Percentiles rank a stretch among this genome's conserved stretches.
Evolutionary conservation across 2,888 invertebrate species (phyloP).

Genomic region (Sarcophaga subvicina): DNA sequence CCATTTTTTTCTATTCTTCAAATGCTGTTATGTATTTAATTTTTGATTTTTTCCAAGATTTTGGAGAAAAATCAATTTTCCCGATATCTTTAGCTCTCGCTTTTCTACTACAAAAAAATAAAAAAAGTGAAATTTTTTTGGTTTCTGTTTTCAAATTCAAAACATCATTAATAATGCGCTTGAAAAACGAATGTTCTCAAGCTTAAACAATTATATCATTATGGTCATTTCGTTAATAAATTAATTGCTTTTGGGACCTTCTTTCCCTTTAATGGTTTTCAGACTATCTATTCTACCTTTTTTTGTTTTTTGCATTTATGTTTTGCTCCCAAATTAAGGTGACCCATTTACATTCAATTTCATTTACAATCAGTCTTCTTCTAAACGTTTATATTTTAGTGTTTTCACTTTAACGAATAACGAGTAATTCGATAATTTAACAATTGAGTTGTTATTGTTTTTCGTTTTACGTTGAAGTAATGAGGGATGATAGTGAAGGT

Average conservation of each 20-base stretch:
- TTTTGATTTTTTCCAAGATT: not conserved
- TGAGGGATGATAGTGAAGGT: not conserved
- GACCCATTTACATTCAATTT: conserved; percentile 57
- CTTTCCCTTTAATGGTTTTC: conserved; percentile 35
- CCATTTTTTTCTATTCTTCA: not conserved
- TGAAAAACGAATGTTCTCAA: not conserved
- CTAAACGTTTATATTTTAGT: conserved; percentile 12
- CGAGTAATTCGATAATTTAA: conserved; percentile 25
- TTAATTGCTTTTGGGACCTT: conserved; percentile 38
- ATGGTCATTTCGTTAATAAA: not conserved
- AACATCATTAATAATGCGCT: conserved; percentile 13
- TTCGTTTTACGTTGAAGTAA: not conserved
- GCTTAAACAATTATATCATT: not conserved
- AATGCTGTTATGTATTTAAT: conserved; percentile 10
- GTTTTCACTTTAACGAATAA: not conserved
- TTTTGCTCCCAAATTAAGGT: conserved; percentile 38
- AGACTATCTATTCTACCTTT: conserved; percentile 9
- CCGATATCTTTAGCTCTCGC: not conserved
- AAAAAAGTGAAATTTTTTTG: conserved; percentile 44
- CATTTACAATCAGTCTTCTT: not conserved
- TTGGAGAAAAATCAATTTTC: conserved; percentile 67
- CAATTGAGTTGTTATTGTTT: not conserved
- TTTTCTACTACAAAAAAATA: not conserved
- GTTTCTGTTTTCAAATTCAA: conserved; percentile 1
- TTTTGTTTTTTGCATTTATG: conserved; percentile 13